Evolutionary conservation across 2,888 invertebrate species (phyloP).

Genomic region (Lacanobia wlatinum): DNA sequence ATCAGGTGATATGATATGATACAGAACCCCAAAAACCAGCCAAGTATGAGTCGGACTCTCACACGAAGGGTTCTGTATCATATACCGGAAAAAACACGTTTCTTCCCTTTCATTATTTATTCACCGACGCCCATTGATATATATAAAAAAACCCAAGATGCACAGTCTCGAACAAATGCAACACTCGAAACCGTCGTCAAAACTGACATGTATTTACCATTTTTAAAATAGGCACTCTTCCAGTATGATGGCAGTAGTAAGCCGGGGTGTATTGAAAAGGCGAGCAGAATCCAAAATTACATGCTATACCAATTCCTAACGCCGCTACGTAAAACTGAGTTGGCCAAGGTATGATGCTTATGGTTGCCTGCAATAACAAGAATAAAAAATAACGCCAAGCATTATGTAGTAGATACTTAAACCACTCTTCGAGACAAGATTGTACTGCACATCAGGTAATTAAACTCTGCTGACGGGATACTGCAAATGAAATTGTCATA

Average conservation of each 20-base stretch:
- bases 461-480: not conserved
- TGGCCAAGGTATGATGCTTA: conserved; percentile 63
- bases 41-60: too few relatives aligned
- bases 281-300: conserved; percentile 74
- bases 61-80: too few relatives aligned
- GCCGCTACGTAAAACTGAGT: conserved; percentile 69
- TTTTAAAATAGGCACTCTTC: conserved; percentile 74
- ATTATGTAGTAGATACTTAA: not conserved
- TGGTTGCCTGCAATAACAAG: conserved; percentile 21
- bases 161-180: too few relatives aligned
- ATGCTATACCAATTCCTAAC: conserved; percentile 75
- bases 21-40: too few relatives aligned
- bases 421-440: not conserved
- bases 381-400: not conserved
- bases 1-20: too few relatives aligned
- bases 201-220: too few relatives aligned
- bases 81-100: too few relatives aligned
- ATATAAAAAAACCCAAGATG: too few relatives aligned
- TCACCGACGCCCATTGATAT: too few relatives aligned
- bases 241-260: conserved; percentile 75
- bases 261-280: conserved; percentile 81
- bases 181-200: too few relatives aligned
- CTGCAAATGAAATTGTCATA: not conserved
- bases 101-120: too few relatives aligned
- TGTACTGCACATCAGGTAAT: not conserved